Evolutionary conservation across 2,888 invertebrate species (phyloP).

Genomic region (Synergus japonicus): DNA sequence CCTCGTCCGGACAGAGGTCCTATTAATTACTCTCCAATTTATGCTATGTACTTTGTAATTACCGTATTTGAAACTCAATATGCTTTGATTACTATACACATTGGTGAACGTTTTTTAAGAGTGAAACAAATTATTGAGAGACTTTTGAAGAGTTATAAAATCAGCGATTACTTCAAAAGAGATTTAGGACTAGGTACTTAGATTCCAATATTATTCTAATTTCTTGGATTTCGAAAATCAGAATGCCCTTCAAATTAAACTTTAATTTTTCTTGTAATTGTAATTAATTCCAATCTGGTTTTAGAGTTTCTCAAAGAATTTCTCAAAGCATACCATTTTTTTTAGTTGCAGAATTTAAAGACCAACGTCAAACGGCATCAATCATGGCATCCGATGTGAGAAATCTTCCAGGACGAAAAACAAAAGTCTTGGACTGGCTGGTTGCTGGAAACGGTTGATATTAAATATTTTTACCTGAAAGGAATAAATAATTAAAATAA

Average conservation of each 20-base stretch:
- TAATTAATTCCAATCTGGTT: not conserved
- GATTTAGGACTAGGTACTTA: constrained; percentile 55
- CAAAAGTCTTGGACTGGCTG: constrained; percentile 50
- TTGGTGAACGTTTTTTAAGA: constrained; percentile 79
- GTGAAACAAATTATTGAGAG: constrained; percentile 79
- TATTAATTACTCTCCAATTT: constrained; percentile 80
- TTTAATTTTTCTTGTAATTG: not conserved
- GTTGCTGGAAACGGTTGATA: constrained; percentile 44
- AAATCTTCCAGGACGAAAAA: constrained; percentile 43
- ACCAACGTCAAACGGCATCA: constrained; percentile 51
- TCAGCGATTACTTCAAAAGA: constrained; percentile 63
- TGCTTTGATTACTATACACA: constrained; percentile 80
- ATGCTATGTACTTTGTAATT: constrained; percentile 81
- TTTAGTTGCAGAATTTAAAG: constrained; percentile 53
- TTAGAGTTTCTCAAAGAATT: not conserved
- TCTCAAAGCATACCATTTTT: not conserved
- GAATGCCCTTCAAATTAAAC: not conserved
- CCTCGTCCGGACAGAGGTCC: constrained; percentile 66
- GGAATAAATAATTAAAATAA: not conserved
- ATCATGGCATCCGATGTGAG: constrained; percentile 53
- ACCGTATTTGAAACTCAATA: constrained; percentile 82
- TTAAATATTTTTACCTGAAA: not conserved
- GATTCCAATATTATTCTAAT: not conserved
- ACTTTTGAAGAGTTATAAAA: constrained; percentile 65
- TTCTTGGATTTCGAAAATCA: not conserved